Evolutionary conservation across 1,140 invertebrate genomes (phyloP).

Genomic region (Drosophila lacertosa): DNA sequence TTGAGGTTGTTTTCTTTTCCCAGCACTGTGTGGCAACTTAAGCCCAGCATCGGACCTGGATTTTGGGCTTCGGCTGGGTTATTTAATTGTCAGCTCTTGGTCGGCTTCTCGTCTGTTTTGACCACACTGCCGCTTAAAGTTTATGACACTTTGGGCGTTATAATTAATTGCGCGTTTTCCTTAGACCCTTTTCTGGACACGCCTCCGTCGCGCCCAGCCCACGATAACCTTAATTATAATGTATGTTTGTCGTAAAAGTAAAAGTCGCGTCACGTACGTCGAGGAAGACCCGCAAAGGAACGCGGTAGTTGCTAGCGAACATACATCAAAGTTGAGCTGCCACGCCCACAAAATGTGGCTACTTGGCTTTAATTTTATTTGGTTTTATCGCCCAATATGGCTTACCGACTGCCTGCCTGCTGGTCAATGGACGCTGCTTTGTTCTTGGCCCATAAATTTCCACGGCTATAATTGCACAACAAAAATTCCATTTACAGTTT

Average conservation of each 20-base stretch:
- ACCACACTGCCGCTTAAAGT: conserved; percentile 22
- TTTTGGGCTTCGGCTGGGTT: conserved; percentile 23
- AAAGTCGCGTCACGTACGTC: conserved; percentile 64
- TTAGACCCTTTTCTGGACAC: conserved; percentile 38
- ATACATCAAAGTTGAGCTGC: conserved; percentile 45
- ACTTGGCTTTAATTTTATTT: conserved; percentile 60
- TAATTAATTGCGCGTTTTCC: conserved; percentile 70
- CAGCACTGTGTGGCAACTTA: conserved; percentile 2
- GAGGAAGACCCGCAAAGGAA: conserved; percentile 6
- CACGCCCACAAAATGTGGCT: conserved; percentile 39
- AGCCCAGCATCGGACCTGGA: conserved; percentile 2
- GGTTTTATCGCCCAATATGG: conserved; percentile 69
- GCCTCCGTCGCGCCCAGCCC: conserved; percentile 16
- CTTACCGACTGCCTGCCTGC: conserved; percentile 33
- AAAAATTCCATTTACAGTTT: conserved; percentile 31
- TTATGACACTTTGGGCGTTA: conserved; percentile 70
- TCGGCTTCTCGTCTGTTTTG: conserved; percentile 25
- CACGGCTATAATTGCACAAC: conserved; percentile 50
- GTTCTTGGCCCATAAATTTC: conserved; percentile 34
- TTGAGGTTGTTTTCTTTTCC: neutral
- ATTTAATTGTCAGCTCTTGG: conserved; percentile 60
- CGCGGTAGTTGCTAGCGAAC: neutral
- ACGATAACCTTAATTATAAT: conserved; percentile 67
- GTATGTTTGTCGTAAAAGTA: conserved; percentile 70
- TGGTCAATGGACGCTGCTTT: conserved; percentile 35